A percentile compares a stretch with the other conserved stretches of the same genome.
These are phyloP conservation scores for Bubo blakistoni DNA, from an alignment of 2,113 vertebrate genomes.

Conservation along the genomic window DNA sequence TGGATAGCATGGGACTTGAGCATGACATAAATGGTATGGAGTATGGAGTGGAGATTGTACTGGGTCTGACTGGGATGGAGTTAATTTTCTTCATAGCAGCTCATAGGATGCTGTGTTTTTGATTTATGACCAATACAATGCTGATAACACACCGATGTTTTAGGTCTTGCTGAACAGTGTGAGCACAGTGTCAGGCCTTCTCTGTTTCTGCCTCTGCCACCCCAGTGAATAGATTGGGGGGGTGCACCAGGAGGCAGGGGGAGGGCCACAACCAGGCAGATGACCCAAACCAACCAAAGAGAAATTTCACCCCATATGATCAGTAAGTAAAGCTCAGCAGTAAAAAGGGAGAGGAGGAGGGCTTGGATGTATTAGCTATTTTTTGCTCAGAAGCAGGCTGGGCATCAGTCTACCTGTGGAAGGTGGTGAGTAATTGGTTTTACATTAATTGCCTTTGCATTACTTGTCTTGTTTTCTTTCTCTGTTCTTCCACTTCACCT, in stretches of 20 bases:
- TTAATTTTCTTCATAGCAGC: not conserved
- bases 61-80: not conserved
- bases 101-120: not conserved
- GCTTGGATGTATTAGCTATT: not conserved
- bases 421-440: not conserved
- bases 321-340: too few relatives aligned
- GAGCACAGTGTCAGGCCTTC: not conserved
- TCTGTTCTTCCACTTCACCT: not conserved
- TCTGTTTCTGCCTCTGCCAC: not conserved
- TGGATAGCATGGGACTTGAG: not conserved
- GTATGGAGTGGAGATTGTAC: not conserved
- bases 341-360: not conserved
- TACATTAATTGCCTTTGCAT: not conserved
- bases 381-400: not conserved
- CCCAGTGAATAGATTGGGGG: not conserved
- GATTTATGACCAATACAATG: not conserved
- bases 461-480: not conserved
- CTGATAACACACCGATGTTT: not conserved
- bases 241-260: rapidly evolving
- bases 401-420: not conserved
- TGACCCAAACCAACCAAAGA: not conserved
- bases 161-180: not conserved
- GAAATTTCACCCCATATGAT: not conserved
- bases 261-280: not conserved
- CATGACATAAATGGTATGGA: not conserved